These are phyloP conservation scores for Echeneis naucrates DNA, from an alignment of 2,797 vertebrate species.

Conservation along the genomic window DNA sequence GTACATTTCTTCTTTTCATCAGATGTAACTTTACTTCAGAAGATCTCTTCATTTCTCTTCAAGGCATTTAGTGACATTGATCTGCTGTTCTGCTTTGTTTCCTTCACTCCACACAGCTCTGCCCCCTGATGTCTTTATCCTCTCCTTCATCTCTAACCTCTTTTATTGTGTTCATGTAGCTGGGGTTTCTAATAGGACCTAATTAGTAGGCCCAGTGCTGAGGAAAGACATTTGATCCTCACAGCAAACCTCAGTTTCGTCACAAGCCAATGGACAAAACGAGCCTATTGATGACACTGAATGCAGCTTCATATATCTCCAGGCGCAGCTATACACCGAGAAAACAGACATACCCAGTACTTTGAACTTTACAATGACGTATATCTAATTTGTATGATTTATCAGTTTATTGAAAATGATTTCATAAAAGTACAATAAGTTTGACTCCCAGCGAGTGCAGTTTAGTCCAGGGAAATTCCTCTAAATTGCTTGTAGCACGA, in stretches of 20 bases:
- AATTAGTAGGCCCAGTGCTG: conserved; percentile 42
- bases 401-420: not conserved
- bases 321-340: not conserved
- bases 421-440: no score
- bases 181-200: conserved; percentile 49
- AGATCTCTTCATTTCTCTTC: conserved; percentile 53
- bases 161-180: conserved; percentile 35
- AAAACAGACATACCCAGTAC: not conserved
- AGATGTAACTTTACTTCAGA: conserved; percentile 41
- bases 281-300: conserved; percentile 11
- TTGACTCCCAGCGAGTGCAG: no score
- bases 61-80: conserved; percentile 65
- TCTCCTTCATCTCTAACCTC: conserved; percentile 33
- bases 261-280: not conserved
- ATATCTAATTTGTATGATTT: not conserved
- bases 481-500: no score
- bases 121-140: conserved; percentile 45
- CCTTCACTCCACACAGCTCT: conserved; percentile 30
- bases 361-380: not conserved
- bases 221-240: conserved; percentile 62
- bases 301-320: not conserved
- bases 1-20: conserved; percentile 45
- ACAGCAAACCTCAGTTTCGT: conserved; percentile 31
- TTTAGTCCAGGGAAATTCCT: no score
- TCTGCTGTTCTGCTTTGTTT: conserved; percentile 54